These are phyloP conservation scores for Gastracanthus pulcherrimus DNA, from an alignment of 2,888 invertebrate genomes.

Conservation along the genomic window DNA sequence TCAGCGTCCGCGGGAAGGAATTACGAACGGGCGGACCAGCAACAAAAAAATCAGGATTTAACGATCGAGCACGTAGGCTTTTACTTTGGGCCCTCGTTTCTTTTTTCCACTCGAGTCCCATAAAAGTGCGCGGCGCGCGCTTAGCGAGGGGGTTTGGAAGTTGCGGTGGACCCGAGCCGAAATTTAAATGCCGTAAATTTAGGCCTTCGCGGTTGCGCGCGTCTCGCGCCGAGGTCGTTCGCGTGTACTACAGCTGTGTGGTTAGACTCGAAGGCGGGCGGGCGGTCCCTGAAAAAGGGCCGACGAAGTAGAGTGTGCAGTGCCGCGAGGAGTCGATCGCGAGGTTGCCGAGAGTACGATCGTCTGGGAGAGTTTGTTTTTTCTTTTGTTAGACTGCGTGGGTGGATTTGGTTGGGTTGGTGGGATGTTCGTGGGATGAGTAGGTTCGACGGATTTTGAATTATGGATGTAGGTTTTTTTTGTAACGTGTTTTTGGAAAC, in stretches of 20 bases:
- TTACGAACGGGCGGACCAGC: background rate
- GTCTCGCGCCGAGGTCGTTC: background rate
- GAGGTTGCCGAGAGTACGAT: no score
- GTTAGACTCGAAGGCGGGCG: no score
- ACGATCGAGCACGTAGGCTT: background rate
- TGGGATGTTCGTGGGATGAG: no score
- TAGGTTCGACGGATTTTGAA: no score
- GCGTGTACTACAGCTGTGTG: no score
- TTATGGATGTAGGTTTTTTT: no score
- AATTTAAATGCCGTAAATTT: slow-evolving; percentile 69
- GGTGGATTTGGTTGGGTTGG: no score
- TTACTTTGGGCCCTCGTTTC: background rate
- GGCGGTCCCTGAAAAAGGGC: slow-evolving; percentile 9
- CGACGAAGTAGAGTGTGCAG: background rate
- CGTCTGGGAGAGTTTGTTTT: no score
- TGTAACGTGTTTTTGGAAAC: no score
- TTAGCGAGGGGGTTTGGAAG: background rate
- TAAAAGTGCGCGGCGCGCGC: slow-evolving; percentile 2
- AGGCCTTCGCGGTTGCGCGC: slow-evolving; percentile 23
- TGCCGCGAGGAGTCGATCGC: no score
- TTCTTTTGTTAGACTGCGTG: no score
- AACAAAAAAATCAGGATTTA: background rate
- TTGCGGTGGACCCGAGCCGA: slow-evolving; percentile 52
- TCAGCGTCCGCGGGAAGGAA: background rate
- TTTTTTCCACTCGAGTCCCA: background rate